Evolutionary conservation across 2,888 invertebrate genomes (phyloP).

Genomic region (Disparrhopalites patrizii): DNA sequence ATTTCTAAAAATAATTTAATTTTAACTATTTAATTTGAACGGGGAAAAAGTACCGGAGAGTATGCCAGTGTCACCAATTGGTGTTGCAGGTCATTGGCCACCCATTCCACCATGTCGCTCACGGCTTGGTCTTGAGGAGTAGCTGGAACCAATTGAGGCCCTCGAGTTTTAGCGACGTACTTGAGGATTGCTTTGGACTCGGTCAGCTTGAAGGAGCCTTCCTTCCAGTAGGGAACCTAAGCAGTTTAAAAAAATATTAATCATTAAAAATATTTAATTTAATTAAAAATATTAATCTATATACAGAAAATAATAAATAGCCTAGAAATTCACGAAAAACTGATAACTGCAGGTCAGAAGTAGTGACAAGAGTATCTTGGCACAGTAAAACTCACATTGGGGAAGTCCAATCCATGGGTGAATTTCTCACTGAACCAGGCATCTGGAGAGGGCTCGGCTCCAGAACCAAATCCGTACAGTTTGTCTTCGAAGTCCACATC

Average conservation of each 20-base stretch:
- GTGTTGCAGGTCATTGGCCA: conserved; percentile 5
- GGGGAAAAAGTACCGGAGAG: neutral
- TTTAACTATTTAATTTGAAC: too few species aligned
- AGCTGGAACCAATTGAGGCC: conserved; percentile 51
- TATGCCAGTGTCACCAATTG: conserved; percentile 17
- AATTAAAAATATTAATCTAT: neutral
- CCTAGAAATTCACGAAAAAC: too few species aligned
- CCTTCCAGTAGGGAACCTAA: conserved; percentile 52
- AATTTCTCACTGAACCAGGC: conserved; percentile 50
- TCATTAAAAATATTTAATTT: neutral
- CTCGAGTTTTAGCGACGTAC: conserved; percentile 51
- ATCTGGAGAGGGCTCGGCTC: conserved; percentile 51
- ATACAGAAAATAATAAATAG: neutral
- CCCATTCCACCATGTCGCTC: conserved; percentile 10
- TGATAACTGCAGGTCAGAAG: too few species aligned
- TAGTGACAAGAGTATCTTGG: neutral
- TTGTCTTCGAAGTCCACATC: conserved; percentile 53
- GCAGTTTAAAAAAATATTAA: neutral
- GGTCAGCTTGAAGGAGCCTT: conserved; percentile 52
- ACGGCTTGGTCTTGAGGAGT: conserved; percentile 49
- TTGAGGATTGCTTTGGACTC: conserved; percentile 53
- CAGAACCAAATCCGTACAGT: conserved; percentile 51
- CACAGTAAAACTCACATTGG: conserved; percentile 50
- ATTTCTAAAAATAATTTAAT: too few species aligned
- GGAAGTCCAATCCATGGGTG: conserved; percentile 50